Percentiles rank a stretch among this genome's conserved stretches.
phyloP scores from a whole-genome alignment of 2,113 vertebrate species.

The Procavia capensis region DNA sequence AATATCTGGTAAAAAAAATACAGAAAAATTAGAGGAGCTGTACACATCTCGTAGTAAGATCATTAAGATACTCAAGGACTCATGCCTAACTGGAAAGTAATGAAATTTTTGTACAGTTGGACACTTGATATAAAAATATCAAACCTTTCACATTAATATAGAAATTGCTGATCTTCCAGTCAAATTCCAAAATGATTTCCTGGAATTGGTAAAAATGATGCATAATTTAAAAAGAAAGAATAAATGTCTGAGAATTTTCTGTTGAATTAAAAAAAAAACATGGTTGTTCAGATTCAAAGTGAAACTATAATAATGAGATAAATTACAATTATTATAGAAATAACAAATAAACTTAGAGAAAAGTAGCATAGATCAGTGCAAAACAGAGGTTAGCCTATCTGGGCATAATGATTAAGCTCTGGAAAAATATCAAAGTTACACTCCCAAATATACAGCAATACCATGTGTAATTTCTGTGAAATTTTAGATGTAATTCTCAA shows the following conservation, averaged over 20 bases:
- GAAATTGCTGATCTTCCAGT: background rate
- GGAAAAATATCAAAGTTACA: background rate
- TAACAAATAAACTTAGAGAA: background rate
- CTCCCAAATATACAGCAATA: background rate
- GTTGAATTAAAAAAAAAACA: background rate
- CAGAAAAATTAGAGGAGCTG: fast-evolving
- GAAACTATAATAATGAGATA: background rate
- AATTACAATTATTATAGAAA: background rate
- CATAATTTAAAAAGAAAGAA: background rate
- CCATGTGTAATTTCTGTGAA: background rate
- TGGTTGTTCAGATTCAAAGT: background rate
- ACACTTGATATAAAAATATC: background rate
- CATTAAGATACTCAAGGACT: background rate
- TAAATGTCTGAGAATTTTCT: background rate
- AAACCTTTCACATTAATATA: background rate
- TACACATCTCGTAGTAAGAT: background rate
- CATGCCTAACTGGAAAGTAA: background rate
- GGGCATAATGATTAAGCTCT: background rate
- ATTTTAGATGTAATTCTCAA: background rate
- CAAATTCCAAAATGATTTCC: background rate
- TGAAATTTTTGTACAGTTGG: background rate
- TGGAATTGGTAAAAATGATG: background rate
- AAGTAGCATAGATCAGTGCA: background rate
- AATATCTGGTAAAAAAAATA: background rate
- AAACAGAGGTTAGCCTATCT: background rate